Base-by-base conservation (phyloP, 2,113 vertebrate species). In the Burhinus bistriatus region DNA sequence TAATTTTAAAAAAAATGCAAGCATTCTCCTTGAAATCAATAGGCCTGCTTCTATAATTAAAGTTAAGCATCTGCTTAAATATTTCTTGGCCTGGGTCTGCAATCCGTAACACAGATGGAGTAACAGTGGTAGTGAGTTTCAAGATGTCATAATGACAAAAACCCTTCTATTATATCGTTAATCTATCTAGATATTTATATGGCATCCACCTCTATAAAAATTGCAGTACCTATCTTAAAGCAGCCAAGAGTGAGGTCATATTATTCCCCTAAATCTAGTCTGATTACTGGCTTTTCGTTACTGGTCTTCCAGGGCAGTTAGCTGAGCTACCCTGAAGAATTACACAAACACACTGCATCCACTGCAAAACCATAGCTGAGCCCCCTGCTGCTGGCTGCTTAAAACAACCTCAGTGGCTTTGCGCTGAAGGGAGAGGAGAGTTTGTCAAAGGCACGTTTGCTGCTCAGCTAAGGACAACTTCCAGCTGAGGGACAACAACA, bases 91-190 rank as follows among this genome's bases (percentile, higher is more conserved):
- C 75, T 86, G 51, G 11, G 25, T 83, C 40, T 95, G 57, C 62
- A 96, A 79, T 92, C 54, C 20, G 2, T 71, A 83, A 91, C 87
- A 83, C 84, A 96, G 94, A 91, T 95, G 91, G 84, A 88, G 79
- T 85, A 95, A 94, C 62, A 94, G 91, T 93, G 93, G 81, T 95
- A 95, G 70, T 0, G 5, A 95, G 65, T 92, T 95, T 92, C 78
- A 93, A 87, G 89, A 85, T 90, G 87, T 73, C 85, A 87, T 91
- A 76, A 94, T 93, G 91, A 90, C 82, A 95, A 93, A 96, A 96
- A 94, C 42, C 15, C 45, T 42, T 88, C 51, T 66, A 68, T 91
- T 80, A 83, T 62, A 77, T 83, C 11, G 0, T 90, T 93, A 94
- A 92, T 95, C 87, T 87, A 51, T 62, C 58, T 88, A 79, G 73